Evolutionary conservation across 2,797 vertebrate genomes (phyloP).

Genomic region (Melanotaenia boesemani): DNA sequence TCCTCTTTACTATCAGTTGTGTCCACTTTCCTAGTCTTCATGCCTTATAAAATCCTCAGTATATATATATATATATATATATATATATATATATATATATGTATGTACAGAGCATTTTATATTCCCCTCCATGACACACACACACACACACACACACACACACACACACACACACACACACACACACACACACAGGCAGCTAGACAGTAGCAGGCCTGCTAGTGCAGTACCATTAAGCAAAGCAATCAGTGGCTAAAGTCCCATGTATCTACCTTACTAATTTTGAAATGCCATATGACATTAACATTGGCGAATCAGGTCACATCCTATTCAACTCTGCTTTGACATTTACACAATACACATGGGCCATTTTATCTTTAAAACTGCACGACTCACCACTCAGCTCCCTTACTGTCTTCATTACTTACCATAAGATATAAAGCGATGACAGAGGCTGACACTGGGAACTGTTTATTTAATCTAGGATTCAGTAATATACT

Average conservation of each 20-base stretch:
- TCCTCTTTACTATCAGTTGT: slow-evolving; percentile 23
- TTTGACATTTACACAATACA: slow-evolving; percentile 62
- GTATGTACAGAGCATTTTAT: too few relatives aligned
- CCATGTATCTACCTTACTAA: slow-evolving; percentile 59
- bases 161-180: slow-evolving; percentile 14
- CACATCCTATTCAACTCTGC: slow-evolving; percentile 67
- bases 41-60: not conserved
- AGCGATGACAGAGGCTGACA: slow-evolving; percentile 46
- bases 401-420: slow-evolving; percentile 30
- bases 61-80: not conserved
- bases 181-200: slow-evolving; percentile 6
- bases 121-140: too few relatives aligned
- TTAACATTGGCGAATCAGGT: slow-evolving; percentile 71
- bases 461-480: slow-evolving; percentile 57
- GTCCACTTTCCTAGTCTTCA: slow-evolving; percentile 17
- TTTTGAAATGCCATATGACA: slow-evolving; percentile 68
- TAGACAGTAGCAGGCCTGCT: slow-evolving; percentile 17
- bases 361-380: slow-evolving; percentile 40
- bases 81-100: too few relatives aligned
- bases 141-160: slow-evolving; percentile 20
- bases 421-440: slow-evolving; percentile 34
- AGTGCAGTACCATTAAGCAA: slow-evolving; percentile 53
- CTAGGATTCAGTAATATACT: slow-evolving; percentile 38
- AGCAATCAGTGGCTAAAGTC: slow-evolving; percentile 47
- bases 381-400: slow-evolving; percentile 35